phyloP scores from a whole-genome alignment of 1,140 invertebrate genomes.

The Pissodes strobi region DNA sequence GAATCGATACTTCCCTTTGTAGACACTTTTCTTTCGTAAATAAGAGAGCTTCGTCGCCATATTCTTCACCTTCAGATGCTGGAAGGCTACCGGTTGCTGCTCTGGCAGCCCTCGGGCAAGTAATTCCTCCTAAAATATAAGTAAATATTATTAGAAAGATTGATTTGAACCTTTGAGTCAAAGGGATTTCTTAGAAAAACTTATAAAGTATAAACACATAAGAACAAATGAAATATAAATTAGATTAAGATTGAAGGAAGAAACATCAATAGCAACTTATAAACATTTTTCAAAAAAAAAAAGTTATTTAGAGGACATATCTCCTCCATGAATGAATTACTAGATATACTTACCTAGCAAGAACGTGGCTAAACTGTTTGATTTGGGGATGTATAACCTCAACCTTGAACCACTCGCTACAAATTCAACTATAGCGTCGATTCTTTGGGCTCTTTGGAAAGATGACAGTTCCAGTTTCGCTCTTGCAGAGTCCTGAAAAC shows the following conservation, averaged over 20 bases:
- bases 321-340: too few species aligned
- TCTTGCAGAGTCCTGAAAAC: constrained; percentile 71
- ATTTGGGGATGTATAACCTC: constrained; percentile 91
- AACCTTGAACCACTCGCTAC: constrained; percentile 92
- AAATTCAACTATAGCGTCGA: constrained; percentile 93
- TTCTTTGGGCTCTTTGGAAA: constrained; percentile 81
- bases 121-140: constrained; percentile 66
- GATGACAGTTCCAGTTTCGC: constrained; percentile 92
- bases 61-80: constrained; percentile 81
- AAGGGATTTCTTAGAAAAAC: too few species aligned
- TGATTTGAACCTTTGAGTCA: too few species aligned
- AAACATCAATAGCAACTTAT: neutral
- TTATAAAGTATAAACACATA: too few species aligned
- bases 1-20: constrained; percentile 92
- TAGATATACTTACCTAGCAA: constrained; percentile 71
- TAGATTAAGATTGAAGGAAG: too few species aligned
- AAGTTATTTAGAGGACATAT: neutral
- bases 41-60: constrained; percentile 86
- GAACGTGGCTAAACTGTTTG: constrained; percentile 94
- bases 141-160: too few species aligned
- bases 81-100: constrained; percentile 70
- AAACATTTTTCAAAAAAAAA: neutral
- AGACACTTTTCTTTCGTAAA: constrained; percentile 89
- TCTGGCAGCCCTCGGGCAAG: constrained; percentile 82
- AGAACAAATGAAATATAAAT: too few species aligned